These are phyloP conservation scores for Girardinus metallicus DNA, from an alignment of 2,797 vertebrate genomes.

Conservation along the genomic window DNA sequence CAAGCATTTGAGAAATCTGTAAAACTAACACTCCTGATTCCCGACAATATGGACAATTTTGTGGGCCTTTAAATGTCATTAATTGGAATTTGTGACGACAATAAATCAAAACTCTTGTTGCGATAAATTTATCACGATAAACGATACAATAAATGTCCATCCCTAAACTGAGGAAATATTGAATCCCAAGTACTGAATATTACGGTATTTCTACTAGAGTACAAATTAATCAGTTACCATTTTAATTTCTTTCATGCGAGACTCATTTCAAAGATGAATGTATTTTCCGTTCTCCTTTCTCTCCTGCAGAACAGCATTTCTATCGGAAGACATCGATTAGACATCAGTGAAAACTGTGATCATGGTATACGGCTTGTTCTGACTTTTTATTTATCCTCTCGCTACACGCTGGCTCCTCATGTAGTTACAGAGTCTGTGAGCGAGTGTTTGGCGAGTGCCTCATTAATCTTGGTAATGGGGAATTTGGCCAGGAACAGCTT, in stretches of 20 bases:
- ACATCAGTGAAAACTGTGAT: neutral
- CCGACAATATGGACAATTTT: no score
- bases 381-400: neutral
- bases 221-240: neutral
- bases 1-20: no score
- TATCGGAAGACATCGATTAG: neutral
- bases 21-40: no score
- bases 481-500: slow-evolving; percentile 58
- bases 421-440: slow-evolving; percentile 34
- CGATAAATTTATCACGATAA: no score
- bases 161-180: neutral
- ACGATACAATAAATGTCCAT: no score
- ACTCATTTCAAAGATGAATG: neutral
- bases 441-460: slow-evolving; percentile 11
- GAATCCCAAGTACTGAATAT: neutral
- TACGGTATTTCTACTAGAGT: neutral
- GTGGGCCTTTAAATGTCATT: no score
- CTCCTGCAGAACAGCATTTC: neutral
- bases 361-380: neutral
- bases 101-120: no score
- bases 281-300: neutral
- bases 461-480: slow-evolving; percentile 68
- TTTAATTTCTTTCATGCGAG: neutral
- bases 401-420: slow-evolving; percentile 14
- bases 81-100: no score